Base-by-base conservation (phyloP, 1,140 invertebrate species). In the Drosophila prosaltans region DNA sequence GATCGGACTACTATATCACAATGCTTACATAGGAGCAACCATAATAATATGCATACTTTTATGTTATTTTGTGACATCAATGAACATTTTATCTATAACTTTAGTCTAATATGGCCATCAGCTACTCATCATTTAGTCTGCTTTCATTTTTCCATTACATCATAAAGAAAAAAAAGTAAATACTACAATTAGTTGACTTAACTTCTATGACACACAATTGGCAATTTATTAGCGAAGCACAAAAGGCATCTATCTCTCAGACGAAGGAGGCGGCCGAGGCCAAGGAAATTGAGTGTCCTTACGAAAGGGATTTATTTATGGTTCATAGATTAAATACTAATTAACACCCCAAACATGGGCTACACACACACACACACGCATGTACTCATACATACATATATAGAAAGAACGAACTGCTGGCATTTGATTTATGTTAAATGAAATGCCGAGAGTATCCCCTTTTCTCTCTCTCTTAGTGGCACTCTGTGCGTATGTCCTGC, bases 241-340 rank as follows among this genome's bases (percentile, higher is more conserved):
- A 72, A 78, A 76, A 80, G 63, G 76, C 76, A 68, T 61, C 61
- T 68, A 68, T 61, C 61, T 68, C 66, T 77, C 54, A 77, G 45
- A 26, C 24, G 45, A 51, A 11, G 26, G 21, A 51, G 45, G 7
- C 21, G 3, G 6, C 28, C 2, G 28, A 69, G 74, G 61, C 63
- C 68, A 71, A 65, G 79, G 66, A 88, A 85, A 88, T 88, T 84
- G 78, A 89, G 84, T 88, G 84, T 89, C 78, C 70, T 81, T 86
- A 67, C 72, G 78, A 41, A 74, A 82, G 73, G 80, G 85, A 89
- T 89, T 89, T 89, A 89, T 89, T 89, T 89, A 89, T 90, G 84
- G 85, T 81, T 89, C 84, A 89, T 84, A 89, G 84, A 89, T 89
- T 89, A 89, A 89, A 89, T 89, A 89, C 84, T 89, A 89, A 89